Conservation (phyloP, 2,888 invertebrate species). For the Heliconius ismenius region DNA sequence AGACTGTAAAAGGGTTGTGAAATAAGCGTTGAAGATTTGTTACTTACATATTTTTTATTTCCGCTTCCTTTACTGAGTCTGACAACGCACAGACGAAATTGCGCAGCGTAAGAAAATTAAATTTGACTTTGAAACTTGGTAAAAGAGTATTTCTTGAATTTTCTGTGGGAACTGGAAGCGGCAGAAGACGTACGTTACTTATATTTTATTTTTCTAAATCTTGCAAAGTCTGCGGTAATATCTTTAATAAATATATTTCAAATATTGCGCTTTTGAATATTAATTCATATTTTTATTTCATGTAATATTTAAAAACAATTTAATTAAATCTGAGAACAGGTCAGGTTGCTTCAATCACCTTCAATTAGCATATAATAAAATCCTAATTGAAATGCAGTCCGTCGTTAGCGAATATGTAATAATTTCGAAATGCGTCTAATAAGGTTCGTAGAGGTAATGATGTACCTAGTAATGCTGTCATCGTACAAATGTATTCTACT, state of each 20-base stretch:
- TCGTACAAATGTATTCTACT: too few species aligned
- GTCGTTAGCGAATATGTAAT: not conserved
- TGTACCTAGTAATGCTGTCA: too few species aligned
- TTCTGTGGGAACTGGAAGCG: too few species aligned
- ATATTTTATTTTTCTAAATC: too few species aligned
- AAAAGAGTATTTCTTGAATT: too few species aligned
- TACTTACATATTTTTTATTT: not conserved
- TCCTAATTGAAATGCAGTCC: conserved; percentile 2
- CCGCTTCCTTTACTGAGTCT: not conserved
- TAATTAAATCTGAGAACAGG: not conserved
- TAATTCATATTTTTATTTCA: not conserved
- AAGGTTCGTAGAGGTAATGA: not conserved
- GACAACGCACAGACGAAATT: not conserved
- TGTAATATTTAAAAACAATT: not conserved
- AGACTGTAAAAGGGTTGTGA: not conserved
- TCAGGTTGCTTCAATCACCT: not conserved
- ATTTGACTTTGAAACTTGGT: too few species aligned
- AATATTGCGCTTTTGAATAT: not conserved
- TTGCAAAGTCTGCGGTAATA: too few species aligned
- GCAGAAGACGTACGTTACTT: too few species aligned
- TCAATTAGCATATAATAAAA: not conserved
- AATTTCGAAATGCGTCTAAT: not conserved
- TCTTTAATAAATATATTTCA: not conserved
- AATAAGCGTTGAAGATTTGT: not conserved
- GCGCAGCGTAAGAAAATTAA: not conserved